Percentiles rank a stretch among this genome's conserved stretches.
Evolutionary conservation across 2,113 vertebrate species (phyloP).

Genomic region (Miniopterus natalensis): DNA sequence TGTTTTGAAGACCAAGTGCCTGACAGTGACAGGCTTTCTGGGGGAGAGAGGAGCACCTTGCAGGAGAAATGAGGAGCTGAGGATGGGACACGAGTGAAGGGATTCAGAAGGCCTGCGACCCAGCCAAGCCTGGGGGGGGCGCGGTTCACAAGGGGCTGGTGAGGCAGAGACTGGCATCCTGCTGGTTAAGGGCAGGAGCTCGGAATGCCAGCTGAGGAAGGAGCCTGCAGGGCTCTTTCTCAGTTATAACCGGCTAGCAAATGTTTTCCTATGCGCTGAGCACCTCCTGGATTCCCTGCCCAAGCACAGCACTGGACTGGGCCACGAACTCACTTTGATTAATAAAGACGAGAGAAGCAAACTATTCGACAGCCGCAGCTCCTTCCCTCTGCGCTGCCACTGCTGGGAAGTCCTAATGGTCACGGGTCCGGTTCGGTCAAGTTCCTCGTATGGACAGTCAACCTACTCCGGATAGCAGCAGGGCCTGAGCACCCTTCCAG

Average conservation of each 20-base stretch:
- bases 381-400: neutral
- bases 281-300: neutral
- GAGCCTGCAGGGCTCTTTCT: neutral
- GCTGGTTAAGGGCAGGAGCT: neutral
- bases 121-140: neutral
- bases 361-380: neutral
- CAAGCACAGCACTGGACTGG: neutral
- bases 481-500: neutral
- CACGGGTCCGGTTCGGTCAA: neutral
- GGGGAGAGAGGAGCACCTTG: neutral
- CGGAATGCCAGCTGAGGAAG: neutral
- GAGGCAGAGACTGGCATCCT: neutral
- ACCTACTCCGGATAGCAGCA: neutral
- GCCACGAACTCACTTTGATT: neutral
- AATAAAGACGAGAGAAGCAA: neutral
- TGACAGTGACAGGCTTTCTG: too few species aligned
- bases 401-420: neutral
- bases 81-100: accelerated
- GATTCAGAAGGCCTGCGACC: neutral
- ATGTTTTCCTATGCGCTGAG: neutral
- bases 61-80: neutral
- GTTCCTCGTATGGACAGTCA: neutral
- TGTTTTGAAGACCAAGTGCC: neutral
- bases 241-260: neutral
- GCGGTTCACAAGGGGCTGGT: too few species aligned